Evolutionary conservation across 2,888 invertebrate genomes (phyloP).

Genomic region (Diplazon laetatorius): DNA sequence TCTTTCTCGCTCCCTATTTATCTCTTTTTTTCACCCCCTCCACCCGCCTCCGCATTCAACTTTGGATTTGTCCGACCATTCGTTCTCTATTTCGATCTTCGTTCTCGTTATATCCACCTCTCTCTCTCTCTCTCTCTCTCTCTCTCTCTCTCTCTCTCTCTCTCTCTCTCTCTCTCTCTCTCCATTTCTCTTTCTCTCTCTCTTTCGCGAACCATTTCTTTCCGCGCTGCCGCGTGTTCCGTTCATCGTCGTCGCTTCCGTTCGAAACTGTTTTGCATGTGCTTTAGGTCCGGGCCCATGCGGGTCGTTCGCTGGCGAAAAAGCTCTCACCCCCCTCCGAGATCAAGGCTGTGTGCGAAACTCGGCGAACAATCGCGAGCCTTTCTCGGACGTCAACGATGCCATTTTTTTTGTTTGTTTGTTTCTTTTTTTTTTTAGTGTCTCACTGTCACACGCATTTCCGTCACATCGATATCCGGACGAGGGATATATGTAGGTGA

Average conservation of each 20-base stretch:
- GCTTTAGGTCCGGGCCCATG: too few relatives aligned
- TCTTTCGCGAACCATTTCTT: slow-evolving; percentile 6
- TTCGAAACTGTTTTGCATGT: slow-evolving; percentile 20
- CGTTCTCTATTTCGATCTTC: too few relatives aligned
- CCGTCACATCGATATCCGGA: too few relatives aligned
- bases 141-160: slow-evolving; percentile 20
- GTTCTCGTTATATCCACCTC: too few relatives aligned
- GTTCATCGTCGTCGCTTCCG: slow-evolving; percentile 8
- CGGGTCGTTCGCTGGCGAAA: too few relatives aligned
- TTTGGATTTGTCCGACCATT: slow-evolving; percentile 28
- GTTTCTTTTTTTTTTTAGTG: too few relatives aligned
- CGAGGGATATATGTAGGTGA: too few relatives aligned
- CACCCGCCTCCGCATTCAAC: slow-evolving; percentile 18
- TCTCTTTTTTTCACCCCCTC: slow-evolving; percentile 15
- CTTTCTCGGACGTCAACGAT: too few relatives aligned
- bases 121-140: background rate
- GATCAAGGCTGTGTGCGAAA: slow-evolving; percentile 26
- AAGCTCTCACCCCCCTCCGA: too few relatives aligned
- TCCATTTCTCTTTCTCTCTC: background rate
- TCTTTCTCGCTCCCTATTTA: slow-evolving; percentile 39
- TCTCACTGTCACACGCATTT: too few relatives aligned
- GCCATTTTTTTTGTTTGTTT: too few relatives aligned
- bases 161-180: background rate
- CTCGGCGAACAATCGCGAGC: slow-evolving; percentile 19
- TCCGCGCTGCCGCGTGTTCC: slow-evolving; percentile 22